Percentiles rank a stretch among this genome's conserved stretches.
phyloP scores from a whole-genome alignment of 2,888 invertebrate species.

The Chirona hameri region DNA sequence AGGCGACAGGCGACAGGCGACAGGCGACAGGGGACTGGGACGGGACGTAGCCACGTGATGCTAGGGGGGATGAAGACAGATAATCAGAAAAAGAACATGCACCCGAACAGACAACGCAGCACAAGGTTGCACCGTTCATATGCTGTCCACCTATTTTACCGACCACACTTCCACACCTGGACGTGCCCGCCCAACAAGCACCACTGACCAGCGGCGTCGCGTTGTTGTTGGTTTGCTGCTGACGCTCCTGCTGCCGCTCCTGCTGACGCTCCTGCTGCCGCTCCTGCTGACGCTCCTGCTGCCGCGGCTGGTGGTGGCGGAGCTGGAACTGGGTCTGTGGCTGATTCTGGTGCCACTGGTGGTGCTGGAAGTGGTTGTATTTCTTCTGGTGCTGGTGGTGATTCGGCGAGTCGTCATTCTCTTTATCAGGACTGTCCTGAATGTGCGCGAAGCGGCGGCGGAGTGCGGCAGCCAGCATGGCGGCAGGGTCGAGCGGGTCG shows the following conservation, averaged over 20 bases:
- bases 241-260: not conserved
- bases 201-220: not conserved
- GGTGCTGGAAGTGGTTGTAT: too few species aligned
- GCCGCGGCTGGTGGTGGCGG: not conserved
- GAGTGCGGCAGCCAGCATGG: not conserved
- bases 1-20: too few species aligned
- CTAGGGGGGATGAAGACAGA: too few species aligned
- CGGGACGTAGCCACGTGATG: too few species aligned
- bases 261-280: not conserved
- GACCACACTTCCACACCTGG: too few species aligned
- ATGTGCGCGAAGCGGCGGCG: constrained; percentile 6
- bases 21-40: too few species aligned
- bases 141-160: too few species aligned
- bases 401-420: not conserved
- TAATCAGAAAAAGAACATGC: too few species aligned
- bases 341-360: not conserved
- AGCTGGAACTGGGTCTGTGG: not conserved
- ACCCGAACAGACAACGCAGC: too few species aligned
- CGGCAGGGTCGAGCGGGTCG: not conserved
- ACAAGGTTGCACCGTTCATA: too few species aligned
- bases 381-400: not conserved
- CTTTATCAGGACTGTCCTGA: constrained; percentile 2
- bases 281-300: not conserved
- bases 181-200: too few species aligned
- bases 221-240: not conserved